These are phyloP conservation scores for Neodontobutis hainanensis DNA, from an alignment of 2,113 vertebrate species.

Conservation along the genomic window DNA sequence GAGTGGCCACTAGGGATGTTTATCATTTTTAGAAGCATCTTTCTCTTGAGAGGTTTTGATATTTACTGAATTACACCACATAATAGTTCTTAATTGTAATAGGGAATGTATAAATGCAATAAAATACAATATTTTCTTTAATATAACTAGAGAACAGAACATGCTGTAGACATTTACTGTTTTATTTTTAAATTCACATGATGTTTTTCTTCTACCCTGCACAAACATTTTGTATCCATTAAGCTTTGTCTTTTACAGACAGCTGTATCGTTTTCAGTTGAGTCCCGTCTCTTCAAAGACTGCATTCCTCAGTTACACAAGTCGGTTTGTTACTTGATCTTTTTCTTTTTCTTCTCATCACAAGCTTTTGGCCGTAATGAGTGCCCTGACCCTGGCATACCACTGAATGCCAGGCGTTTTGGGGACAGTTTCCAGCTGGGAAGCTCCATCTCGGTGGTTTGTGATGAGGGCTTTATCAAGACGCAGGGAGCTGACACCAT, in stretches of 20 bases:
- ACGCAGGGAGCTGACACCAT: slow-evolving; percentile 97
- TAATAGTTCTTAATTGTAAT: too few species aligned
- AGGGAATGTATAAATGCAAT: not conserved
- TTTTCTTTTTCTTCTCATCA: slow-evolving; percentile 52
- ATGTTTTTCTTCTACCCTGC: not conserved
- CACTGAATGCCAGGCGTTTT: slow-evolving; percentile 92
- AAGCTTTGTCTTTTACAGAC: slow-evolving; percentile 9
- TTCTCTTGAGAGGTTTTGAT: too few species aligned
- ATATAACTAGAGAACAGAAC: too few species aligned
- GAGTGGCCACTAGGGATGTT: too few species aligned
- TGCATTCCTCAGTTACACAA: slow-evolving; percentile 51
- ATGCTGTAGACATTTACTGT: too few species aligned
- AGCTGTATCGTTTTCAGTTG: slow-evolving; percentile 55
- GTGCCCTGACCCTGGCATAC: slow-evolving; percentile 94
- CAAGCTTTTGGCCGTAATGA: slow-evolving; percentile 98
- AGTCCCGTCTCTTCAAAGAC: slow-evolving; percentile 35
- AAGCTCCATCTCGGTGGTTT: slow-evolving; percentile 94
- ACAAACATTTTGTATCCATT: slow-evolving; percentile 23
- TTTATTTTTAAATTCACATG: too few species aligned
- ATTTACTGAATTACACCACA: too few species aligned
- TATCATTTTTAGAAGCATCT: too few species aligned
- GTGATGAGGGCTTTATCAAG: slow-evolving; percentile 98
- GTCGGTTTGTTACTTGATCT: slow-evolving; percentile 46
- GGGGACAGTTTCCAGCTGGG: slow-evolving; percentile 95
- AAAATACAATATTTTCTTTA: too few species aligned